Base-by-base conservation (phyloP, 2,888 invertebrate genomes). In the Perithous albicinctus region DNA sequence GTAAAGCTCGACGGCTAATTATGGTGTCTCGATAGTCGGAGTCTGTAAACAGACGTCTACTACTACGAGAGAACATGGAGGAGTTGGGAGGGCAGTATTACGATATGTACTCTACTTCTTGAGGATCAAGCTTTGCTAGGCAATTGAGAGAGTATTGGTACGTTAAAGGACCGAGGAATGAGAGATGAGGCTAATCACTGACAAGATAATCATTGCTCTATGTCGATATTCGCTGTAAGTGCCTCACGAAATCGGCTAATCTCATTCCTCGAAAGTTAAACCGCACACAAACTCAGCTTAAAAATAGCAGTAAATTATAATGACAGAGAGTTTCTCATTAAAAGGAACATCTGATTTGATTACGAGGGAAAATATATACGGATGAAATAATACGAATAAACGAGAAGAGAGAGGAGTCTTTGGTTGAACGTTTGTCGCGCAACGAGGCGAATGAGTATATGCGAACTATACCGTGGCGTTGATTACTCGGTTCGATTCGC, bases 401-500 rank as follows among this genome's bases (percentile, higher is more conserved):
- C 20, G 23, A 35, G 51, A 26, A 75, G 43, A 32, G 35, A 46
- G 41, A n/a, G n/a, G n/a, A n/a, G n/a, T 63, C 15, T 64, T 32
- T 72, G 38, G 51, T 72, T 32, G 78, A 70, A 48, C 77, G 56
- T 64, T 75, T 70, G 74, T 51, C 63, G 35, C 70, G 51, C 67
- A 59, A 26, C 23, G 41, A 67, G 54, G 26, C 67, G 51, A 32
- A 51, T 20, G 74, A 43, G n/a, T n/a, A 38, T 74, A 38, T 73
- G 54, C 23, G 63, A 70, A 56, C 67, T 43, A 69, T 29, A 54
- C 61, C 70, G 18, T 38, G 32, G 59, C 41, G 29, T 59, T 83
- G 81, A 80, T 81, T 78, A 74, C 79, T 75, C 77, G 61, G 81
- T 79, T 82, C 79, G 82, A 82, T 82, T 74, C 56, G 38, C 67